Percentiles rank a stretch among this genome's conserved stretches.
Evolutionary conservation across 2,888 invertebrate species (phyloP).

Genomic region (Drosophila nigritarsus): DNA sequence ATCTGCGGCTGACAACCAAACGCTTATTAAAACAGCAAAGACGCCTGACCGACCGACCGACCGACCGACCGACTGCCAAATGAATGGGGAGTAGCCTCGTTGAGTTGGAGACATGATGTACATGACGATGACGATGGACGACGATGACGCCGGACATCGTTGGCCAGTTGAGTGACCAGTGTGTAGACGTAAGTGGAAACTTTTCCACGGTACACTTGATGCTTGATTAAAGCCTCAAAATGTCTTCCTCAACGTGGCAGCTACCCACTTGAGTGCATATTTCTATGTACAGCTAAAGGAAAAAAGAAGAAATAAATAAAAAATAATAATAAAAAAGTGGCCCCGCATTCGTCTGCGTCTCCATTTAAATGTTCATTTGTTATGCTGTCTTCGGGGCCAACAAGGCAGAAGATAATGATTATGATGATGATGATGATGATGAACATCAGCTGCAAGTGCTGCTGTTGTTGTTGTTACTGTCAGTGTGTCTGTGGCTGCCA

Average conservation of each 20-base stretch:
- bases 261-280: slow-evolving; percentile 47
- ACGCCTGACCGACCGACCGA: slow-evolving; percentile 13
- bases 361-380: slow-evolving; percentile 79
- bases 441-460: slow-evolving; percentile 31
- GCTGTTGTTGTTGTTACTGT: slow-evolving; percentile 18
- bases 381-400: slow-evolving; percentile 73
- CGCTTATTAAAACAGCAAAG: slow-evolving; percentile 69
- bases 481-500: slow-evolving; percentile 12
- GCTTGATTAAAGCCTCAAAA: slow-evolving; percentile 73
- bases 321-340: slow-evolving; percentile 11
- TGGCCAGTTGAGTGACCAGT: slow-evolving; percentile 53
- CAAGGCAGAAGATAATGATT: slow-evolving; percentile 19
- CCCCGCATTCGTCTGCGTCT: slow-evolving; percentile 61
- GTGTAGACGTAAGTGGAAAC: slow-evolving; percentile 37
- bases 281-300: slow-evolving; percentile 13
- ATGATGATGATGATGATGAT: slow-evolving; percentile 23
- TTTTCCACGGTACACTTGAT: slow-evolving; percentile 63
- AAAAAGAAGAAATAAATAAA: neutral
- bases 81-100: slow-evolving; percentile 45
- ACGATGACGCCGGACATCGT: slow-evolving; percentile 26
- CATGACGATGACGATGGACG: slow-evolving; percentile 56
- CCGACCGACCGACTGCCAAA: slow-evolving; percentile 19
- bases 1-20: slow-evolving; percentile 74
- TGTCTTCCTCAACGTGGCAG: slow-evolving; percentile 38
- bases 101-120: slow-evolving; percentile 58